These are phyloP conservation scores for Rhynchopsitta pachyrhyncha DNA, from an alignment of 2,113 vertebrate species.

Conservation along the genomic window DNA sequence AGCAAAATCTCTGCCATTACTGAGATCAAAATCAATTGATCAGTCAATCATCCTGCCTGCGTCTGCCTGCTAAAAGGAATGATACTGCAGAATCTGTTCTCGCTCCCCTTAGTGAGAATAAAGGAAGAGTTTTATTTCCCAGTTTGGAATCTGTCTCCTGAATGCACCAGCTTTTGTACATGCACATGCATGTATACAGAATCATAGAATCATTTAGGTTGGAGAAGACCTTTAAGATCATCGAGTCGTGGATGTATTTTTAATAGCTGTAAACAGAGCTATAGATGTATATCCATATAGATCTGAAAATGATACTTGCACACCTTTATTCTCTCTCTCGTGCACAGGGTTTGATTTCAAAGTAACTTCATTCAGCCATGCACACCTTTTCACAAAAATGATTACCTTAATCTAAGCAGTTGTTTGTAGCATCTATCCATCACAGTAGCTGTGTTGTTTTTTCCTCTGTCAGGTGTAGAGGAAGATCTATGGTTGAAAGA, in stretches of 20 bases:
- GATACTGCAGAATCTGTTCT: neutral
- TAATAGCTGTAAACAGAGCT: neutral
- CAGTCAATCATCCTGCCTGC: neutral
- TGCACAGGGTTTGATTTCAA: neutral
- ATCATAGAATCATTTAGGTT: neutral
- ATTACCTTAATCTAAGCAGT: neutral
- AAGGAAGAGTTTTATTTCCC: neutral
- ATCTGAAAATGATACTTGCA: neutral
- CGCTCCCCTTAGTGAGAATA: neutral
- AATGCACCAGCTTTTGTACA: neutral
- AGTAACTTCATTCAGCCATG: neutral
- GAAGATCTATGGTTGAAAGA: neutral
- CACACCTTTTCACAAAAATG: neutral
- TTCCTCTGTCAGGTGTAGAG: neutral
- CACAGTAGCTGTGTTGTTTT: neutral
- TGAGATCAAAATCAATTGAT: constrained; percentile 26
- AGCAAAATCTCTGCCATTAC: neutral
- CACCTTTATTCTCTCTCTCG: neutral
- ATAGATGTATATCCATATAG: neutral
- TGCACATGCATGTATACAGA: neutral
- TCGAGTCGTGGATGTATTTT: no score
- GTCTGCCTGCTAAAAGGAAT: neutral
- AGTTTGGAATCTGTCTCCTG: neutral
- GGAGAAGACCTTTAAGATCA: neutral
- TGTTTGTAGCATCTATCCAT: neutral